phyloP scores from a whole-genome alignment of 2,888 invertebrate species.

The Hanleya hanleyi region DNA sequence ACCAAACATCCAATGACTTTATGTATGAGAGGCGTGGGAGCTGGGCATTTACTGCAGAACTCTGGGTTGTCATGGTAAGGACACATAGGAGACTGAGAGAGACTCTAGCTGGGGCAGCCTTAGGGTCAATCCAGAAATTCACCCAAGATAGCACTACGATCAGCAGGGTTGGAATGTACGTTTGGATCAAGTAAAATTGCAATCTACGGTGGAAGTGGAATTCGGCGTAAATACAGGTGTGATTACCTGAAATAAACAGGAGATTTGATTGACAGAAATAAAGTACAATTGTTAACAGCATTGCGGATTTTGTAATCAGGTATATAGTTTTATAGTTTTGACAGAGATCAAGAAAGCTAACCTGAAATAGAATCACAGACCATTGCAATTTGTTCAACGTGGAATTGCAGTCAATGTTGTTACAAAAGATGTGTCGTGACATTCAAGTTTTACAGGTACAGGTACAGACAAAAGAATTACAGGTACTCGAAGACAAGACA shows the following conservation, averaged over 20 bases:
- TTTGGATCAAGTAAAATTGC: conserved; percentile 2
- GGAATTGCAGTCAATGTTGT: no score
- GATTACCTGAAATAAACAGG: conserved; percentile 12
- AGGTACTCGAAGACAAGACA: no score
- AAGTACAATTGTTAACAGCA: no score
- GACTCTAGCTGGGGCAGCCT: conserved; percentile 3
- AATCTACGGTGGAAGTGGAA: neutral
- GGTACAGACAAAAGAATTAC: no score
- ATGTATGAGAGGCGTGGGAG: conserved; percentile 4
- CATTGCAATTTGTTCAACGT: no score
- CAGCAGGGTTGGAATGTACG: conserved; percentile 8
- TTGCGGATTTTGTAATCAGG: no score
- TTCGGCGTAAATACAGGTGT: neutral
- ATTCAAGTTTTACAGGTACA: no score
- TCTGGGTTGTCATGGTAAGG: conserved; percentile 8
- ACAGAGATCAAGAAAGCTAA: no score
- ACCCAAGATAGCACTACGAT: conserved; percentile 6
- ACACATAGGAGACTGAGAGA: conserved; percentile 6
- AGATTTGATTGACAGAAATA: no score
- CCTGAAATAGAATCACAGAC: no score
- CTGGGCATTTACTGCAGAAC: neutral
- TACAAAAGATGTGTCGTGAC: no score
- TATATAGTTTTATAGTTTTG: no score
- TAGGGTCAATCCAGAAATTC: conserved; percentile 7
- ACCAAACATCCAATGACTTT: conserved; percentile 5